Evolutionary conservation across 2,113 vertebrate species (phyloP).

Genomic region (Lamprotornis superbus): DNA sequence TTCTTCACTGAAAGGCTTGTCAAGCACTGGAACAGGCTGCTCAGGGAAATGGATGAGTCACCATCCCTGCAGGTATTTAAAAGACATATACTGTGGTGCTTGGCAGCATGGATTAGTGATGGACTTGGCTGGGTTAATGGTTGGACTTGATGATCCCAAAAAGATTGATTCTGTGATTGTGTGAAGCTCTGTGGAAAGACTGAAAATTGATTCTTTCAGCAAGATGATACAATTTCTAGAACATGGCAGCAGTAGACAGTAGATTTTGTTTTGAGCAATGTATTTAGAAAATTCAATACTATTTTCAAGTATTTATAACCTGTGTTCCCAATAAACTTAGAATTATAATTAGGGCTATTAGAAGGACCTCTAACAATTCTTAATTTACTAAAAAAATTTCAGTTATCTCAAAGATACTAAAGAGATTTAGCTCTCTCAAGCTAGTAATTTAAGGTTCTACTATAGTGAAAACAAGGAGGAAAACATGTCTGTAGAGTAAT

Average conservation of each 20-base stretch:
- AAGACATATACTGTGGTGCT: accelerated
- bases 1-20: background rate
- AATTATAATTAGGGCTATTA: background rate
- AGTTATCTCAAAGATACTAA: background rate
- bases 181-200: background rate
- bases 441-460: background rate
- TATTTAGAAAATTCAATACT: background rate
- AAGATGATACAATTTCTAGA: background rate
- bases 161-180: background rate
- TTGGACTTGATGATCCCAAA: background rate
- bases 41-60: background rate
- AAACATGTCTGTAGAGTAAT: background rate
- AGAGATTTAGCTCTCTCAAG: background rate
- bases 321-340: background rate
- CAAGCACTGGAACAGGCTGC: background rate
- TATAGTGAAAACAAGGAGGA: background rate
- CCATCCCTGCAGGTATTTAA: background rate
- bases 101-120: background rate
- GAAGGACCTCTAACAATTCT: background rate
- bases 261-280: background rate
- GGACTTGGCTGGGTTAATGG: background rate
- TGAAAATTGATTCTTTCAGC: background rate
- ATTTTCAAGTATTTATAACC: background rate
- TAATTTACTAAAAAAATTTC: background rate
- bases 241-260: background rate